Base-by-base conservation (phyloP, 2,113 vertebrate species). In the Arvicanthis niloticus region DNA sequence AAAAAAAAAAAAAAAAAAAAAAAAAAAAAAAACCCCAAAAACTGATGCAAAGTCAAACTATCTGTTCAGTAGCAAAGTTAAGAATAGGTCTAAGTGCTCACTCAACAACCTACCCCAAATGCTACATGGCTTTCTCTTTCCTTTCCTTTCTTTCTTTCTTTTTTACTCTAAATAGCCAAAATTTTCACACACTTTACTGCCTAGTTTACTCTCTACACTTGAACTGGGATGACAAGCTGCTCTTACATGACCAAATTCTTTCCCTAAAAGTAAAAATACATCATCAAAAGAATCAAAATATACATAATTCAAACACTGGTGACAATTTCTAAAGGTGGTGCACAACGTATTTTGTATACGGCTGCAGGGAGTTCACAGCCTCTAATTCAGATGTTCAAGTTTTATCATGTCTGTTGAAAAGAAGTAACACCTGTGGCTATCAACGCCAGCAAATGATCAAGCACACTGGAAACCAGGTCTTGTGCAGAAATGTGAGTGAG, bases 191-290 rank as follows among this genome's bases (percentile, higher is more conserved):
- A 2, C 58, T 90, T 15, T 5, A n/a, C 90, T 48, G 68, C 70
- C 58, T 53, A n/a, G 26, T 8, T 70, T 88, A 60, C 40, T 48
- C 70, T 80, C 31, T n/a, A 93, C 53, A 51, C 31, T 53, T 88
- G 51, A 94, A 89, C 3, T 45, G 19, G 73, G 91, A 76, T 42
- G 53, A 88, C 31, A 67, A 45, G 5, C 26, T 76, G 84, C 67
- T 93, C 91, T 92, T 60, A 92, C 48, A 73, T 37, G 93, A 91
- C 60, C 26, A 91, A 80, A 91, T 53, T 92, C 24, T 51, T 87
- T 92, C 72, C 87, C 53, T 45, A 78, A 62, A 62, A 77, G 67
- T 58, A 91, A 80, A 89, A 60, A 51, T 34, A 42, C 9, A 67
- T 40, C 68, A 75, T 29, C 56, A 37, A 95, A 76, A 88, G 26